phyloP scores from a whole-genome alignment of 2,797 vertebrate genomes.

The Kryptopterus vitreolus region DNA sequence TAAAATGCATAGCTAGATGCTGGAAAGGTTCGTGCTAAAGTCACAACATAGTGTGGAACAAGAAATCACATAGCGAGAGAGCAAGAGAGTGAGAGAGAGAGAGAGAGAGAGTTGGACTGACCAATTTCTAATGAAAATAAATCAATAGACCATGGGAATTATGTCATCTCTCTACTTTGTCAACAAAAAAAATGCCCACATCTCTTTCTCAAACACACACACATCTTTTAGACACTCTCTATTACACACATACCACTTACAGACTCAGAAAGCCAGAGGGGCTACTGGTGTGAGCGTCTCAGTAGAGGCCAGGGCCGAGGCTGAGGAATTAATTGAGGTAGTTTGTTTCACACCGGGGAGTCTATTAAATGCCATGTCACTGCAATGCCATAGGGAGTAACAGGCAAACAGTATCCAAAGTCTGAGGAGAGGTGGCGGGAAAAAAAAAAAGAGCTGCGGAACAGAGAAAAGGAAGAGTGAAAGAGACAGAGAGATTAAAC shows the following conservation, averaged over 20 bases:
- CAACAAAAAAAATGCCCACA: constrained; percentile 5
- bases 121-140: constrained; percentile 32
- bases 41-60: not conserved
- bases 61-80: not conserved
- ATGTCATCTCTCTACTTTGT: constrained; percentile 16
- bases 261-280: constrained; percentile 54
- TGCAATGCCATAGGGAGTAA: constrained; percentile 70
- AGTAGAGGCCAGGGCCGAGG: constrained; percentile 73
- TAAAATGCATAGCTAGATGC: not conserved
- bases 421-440: constrained; percentile 36
- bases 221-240: constrained; percentile 11
- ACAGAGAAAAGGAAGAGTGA: constrained; percentile 32
- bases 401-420: constrained; percentile 69
- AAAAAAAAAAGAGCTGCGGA: constrained; percentile 34
- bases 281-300: constrained; percentile 63
- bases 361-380: constrained; percentile 81
- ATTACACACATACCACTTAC: constrained; percentile 26
- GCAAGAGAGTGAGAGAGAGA: not conserved
- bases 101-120: constrained; percentile 2
- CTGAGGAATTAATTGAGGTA: constrained; percentile 78
- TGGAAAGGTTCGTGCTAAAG: not conserved
- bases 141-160: constrained; percentile 40
- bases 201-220: constrained; percentile 16
- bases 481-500: constrained; percentile 25
- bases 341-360: constrained; percentile 78